Percentiles rank a stretch among this genome's conserved stretches.
These are phyloP conservation scores for Cryptoprocta ferox DNA, from an alignment of 2,797 vertebrate genomes.

Conservation along the genomic window DNA sequence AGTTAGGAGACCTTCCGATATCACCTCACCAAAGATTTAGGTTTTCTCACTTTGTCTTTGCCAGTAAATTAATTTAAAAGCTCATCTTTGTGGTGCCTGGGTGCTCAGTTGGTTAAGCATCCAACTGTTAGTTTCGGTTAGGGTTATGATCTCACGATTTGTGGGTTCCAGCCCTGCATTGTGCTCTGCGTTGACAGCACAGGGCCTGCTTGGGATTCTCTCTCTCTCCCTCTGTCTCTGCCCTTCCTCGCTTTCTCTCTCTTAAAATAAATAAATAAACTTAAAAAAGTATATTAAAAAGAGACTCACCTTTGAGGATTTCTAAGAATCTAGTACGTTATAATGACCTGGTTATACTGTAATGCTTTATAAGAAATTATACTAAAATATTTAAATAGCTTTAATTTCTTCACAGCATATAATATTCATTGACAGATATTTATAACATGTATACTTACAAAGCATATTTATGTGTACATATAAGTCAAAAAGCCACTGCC, in stretches of 20 bases:
- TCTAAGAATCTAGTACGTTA: background rate
- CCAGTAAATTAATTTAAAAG: background rate
- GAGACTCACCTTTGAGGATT: background rate
- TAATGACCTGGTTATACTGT: background rate
- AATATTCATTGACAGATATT: background rate
- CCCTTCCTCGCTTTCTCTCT: too few relatives aligned
- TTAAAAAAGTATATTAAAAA: background rate
- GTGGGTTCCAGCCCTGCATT: too few relatives aligned
- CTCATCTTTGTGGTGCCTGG: background rate
- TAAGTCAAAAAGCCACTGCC: background rate
- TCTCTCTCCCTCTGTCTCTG: too few relatives aligned
- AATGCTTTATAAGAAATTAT: background rate
- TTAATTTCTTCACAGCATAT: background rate
- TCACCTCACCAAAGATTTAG: background rate
- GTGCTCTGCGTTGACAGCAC: too few relatives aligned
- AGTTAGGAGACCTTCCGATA: background rate
- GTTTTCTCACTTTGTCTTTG: background rate
- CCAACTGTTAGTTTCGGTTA: too few relatives aligned
- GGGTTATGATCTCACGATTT: too few relatives aligned
- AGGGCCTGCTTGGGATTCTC: too few relatives aligned
- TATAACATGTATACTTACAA: background rate
- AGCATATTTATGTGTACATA: background rate
- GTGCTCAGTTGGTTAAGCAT: too few relatives aligned
- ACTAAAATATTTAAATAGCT: background rate
- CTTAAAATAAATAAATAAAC: too few relatives aligned